Base-by-base conservation (phyloP, 2,888 invertebrate species). In the Sepioteuthis lessoniana region DNA sequence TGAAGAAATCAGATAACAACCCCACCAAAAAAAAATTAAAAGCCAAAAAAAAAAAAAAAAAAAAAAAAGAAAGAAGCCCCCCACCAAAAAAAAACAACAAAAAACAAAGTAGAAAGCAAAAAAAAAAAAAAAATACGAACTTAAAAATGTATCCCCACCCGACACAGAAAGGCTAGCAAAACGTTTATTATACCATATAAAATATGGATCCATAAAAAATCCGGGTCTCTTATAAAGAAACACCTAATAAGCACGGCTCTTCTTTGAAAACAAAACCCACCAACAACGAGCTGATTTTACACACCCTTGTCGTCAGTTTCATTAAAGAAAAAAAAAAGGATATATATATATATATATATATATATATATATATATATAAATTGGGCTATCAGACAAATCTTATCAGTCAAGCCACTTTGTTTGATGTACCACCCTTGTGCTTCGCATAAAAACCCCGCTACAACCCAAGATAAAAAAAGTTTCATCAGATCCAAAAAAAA, bases 231-330 rank as follows among this genome's bases (percentile, higher is more conserved):
- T n/a, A n/a, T 35, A 76, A 76, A 76, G n/a, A 35, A 76, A 76
- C 76, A 76, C 76, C 13, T 76, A 76, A 13, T n/a, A 16, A n/a
- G n/a, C 10, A n/a, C 76, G 76, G 76, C 76, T 76, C 19, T 76
- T n/a, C 76, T 76, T 76, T 76, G 76, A 76, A 76, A 76, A n/a
- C n/a, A 13, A n/a, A 76, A 35, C 76, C n/a, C 76, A n/a, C 76
- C n/a, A 76, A 76, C 76, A 76, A 76, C 76, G 76, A 35, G 76
- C n/a, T n/a, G 76, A 76, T 76, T 76, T 76, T 76, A n/a, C 76
- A 76, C 76, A 76, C n/a, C 76, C 76, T 76, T 76, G 76, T 76
- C 76, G 35, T 16, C 16, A n/a, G 76, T 16, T n/a, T 76, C n/a
- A 76, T 76, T 76, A 76, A 76, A 76, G 76, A 76, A 19, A n/a